Percentiles rank a stretch among this genome's conserved stretches.
Conservation (phyloP, 2,113 vertebrate genomes). For the Daboia siamensis region DNA sequence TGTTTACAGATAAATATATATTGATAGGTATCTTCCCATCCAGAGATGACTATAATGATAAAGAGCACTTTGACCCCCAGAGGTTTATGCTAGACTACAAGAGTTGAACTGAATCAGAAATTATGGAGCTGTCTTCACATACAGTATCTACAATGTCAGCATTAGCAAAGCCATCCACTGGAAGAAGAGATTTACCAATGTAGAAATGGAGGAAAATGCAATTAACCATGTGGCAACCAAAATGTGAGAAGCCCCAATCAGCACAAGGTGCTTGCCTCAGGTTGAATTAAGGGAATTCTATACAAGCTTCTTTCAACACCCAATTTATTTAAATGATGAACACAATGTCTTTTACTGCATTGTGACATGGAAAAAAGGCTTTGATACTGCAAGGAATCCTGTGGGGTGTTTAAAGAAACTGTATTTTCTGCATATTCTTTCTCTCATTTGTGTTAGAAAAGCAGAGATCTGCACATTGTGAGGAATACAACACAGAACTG, state of each 20-base stretch:
- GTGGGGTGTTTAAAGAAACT: not conserved
- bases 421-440: not conserved
- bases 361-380: not conserved
- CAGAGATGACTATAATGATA: not conserved
- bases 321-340: not conserved
- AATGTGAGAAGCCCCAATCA: not conserved
- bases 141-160: not conserved
- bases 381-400: not conserved
- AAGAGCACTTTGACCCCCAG: not conserved
- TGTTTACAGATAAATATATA: not conserved
- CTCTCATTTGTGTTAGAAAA: not conserved
- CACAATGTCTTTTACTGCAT: not conserved
- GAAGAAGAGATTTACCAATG: not conserved
- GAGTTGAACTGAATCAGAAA: not conserved
- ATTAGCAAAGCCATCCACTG: not conserved
- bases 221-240: not conserved
- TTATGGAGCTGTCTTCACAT: not conserved
- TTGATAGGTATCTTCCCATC: not conserved
- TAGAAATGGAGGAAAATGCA: not conserved
- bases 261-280: not conserved
- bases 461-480: not conserved
- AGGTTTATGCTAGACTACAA: not conserved
- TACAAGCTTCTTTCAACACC: not conserved
- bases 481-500: not conserved
- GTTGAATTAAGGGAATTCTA: not conserved